A percentile compares a stretch with the other conserved stretches of the same genome.
phyloP scores from a whole-genome alignment of 2,797 vertebrate genomes.

The Phrynocephalus vlangalii region DNA sequence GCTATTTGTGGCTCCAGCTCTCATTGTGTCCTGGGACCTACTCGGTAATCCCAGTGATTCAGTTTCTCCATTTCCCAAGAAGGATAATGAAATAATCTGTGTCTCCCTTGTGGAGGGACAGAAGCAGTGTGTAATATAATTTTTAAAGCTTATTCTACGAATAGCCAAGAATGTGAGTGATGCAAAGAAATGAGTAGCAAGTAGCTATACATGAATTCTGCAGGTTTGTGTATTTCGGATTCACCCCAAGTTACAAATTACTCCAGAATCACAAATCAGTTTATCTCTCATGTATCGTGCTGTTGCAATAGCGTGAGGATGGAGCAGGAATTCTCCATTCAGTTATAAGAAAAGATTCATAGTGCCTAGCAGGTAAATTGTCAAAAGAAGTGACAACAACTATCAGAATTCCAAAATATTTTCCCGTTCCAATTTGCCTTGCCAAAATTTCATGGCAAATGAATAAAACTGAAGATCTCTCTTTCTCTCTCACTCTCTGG shows the following conservation, averaged over 20 bases:
- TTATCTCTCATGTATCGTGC: no score
- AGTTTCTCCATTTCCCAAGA: neutral
- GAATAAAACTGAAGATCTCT: neutral
- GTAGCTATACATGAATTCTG: neutral
- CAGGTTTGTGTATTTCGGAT: no score
- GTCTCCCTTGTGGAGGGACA: neutral
- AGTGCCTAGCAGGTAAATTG: no score
- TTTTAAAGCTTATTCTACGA: neutral
- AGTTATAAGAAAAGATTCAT: no score
- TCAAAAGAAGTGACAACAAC: no score
- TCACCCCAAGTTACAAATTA: no score
- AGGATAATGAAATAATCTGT: neutral
- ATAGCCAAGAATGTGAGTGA: neutral
- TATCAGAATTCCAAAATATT: neutral
- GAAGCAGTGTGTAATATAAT: neutral
- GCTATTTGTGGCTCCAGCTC: constrained; percentile 20
- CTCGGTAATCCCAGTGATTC: constrained; percentile 10
- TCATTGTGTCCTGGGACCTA: neutral
- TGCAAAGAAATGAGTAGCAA: neutral
- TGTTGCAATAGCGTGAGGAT: no score
- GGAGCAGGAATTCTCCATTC: neutral
- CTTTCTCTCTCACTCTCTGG: no score
- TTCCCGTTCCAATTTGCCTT: neutral
- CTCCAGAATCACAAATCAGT: no score
- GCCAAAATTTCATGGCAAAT: neutral